Conservation (phyloP, 2,113 vertebrate species). For the Tichodroma muraria region DNA sequence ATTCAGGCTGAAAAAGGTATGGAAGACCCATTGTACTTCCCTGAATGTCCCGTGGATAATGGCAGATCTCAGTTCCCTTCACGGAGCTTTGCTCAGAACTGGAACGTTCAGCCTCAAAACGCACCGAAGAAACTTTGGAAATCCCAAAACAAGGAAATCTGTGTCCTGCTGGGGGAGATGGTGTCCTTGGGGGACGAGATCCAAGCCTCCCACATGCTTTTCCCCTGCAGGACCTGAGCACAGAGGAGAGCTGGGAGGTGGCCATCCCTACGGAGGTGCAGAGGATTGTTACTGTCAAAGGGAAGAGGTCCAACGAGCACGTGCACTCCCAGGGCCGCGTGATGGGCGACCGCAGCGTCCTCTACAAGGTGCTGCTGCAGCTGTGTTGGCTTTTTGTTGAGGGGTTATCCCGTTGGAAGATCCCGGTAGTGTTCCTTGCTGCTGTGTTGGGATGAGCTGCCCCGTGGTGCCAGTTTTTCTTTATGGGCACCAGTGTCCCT, state of each 20-base stretch:
- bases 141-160: background rate
- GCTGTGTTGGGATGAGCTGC: background rate
- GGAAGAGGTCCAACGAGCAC: slow-evolving; percentile 89
- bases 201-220: background rate
- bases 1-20: slow-evolving; percentile 86
- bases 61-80: background rate
- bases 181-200: background rate
- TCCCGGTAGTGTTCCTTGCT: background rate
- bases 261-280: slow-evolving; percentile 84
- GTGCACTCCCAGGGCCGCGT: slow-evolving; percentile 97
- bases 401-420: background rate
- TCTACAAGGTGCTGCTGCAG: slow-evolving; percentile 83
- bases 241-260: slow-evolving; percentile 91
- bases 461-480: background rate
- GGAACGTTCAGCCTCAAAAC: background rate
- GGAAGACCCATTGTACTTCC: background rate
- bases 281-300: slow-evolving; percentile 85
- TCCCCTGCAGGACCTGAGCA: slow-evolving; percentile 81
- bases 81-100: background rate
- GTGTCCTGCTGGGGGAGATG: background rate
- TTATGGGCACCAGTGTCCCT: background rate
- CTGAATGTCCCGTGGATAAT: background rate
- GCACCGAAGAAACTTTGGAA: rapidly evolving
- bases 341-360: slow-evolving; percentile 97
- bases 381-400: background rate